Conservation (phyloP, 1,140 invertebrate species). For the Brachionus paranguensis region DNA sequence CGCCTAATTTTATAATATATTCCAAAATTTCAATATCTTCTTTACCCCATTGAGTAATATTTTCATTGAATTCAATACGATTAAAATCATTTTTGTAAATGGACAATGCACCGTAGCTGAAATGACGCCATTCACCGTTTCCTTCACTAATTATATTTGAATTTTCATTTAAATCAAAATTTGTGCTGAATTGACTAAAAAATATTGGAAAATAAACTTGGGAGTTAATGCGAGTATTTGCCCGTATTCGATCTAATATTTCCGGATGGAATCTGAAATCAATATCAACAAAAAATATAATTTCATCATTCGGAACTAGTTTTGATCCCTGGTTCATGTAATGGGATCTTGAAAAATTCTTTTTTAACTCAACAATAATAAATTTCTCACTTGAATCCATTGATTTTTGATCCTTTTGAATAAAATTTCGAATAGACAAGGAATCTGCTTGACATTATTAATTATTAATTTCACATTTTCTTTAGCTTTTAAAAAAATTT, state of each 20-base stretch:
- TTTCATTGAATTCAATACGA: constrained; percentile 94
- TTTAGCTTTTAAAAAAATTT: background rate
- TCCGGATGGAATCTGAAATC: constrained; percentile 56
- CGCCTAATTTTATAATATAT: constrained; percentile 64
- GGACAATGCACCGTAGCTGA: background rate
- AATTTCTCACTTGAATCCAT: too few relatives aligned
- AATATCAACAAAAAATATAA: constrained; percentile 66
- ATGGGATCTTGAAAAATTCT: background rate
- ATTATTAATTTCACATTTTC: too few relatives aligned
- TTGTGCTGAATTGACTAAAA: background rate
- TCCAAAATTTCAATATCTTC: constrained; percentile 68
- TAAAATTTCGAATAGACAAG: too few relatives aligned
- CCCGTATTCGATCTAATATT: constrained; percentile 58
- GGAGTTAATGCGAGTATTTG: background rate
- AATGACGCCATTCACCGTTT: background rate
- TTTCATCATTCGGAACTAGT: constrained; percentile 40
- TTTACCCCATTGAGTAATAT: constrained; percentile 65
- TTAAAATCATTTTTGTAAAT: constrained; percentile 72
- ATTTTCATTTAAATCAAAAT: background rate
- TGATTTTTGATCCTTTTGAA: too few relatives aligned
- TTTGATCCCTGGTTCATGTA: background rate
- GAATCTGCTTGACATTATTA: too few relatives aligned
- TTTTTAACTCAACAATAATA: background rate
- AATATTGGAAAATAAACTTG: background rate
- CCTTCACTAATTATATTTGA: background rate